Evolutionary conservation across 2,797 vertebrate species (phyloP).

Genomic region (Atherinosoma microstoma): DNA sequence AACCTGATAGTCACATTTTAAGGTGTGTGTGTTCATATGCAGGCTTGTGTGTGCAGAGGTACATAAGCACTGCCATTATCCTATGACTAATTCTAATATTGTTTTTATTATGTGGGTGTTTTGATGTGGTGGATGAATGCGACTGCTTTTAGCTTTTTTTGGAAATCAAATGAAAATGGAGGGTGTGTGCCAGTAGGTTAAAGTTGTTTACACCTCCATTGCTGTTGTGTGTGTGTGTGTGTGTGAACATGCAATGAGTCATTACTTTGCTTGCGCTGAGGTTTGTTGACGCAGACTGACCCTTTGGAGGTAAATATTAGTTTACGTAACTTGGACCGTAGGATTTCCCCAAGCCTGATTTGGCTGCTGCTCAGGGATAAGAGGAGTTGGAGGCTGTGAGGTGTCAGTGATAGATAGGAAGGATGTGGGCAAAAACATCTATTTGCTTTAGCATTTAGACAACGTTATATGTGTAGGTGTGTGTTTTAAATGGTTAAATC

Average conservation of each 20-base stretch:
- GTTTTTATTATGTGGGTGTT: conserved; percentile 58
- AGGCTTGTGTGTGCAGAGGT: conserved; percentile 16
- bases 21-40: background rate
- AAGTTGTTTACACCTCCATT: conserved; percentile 31
- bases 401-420: conserved; percentile 10
- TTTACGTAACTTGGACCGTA: conserved; percentile 37
- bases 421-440: conserved; percentile 38
- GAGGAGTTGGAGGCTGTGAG: conserved; percentile 31
- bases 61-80: conserved; percentile 37
- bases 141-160: conserved; percentile 46
- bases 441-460: conserved; percentile 18
- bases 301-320: conserved; percentile 23
- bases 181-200: conserved; percentile 17
- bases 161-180: conserved; percentile 38
- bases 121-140: conserved; percentile 39
- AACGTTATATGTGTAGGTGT: conserved; percentile 9
- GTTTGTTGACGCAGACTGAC: conserved; percentile 25
- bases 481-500: conserved; percentile 16
- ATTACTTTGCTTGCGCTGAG: conserved; percentile 58
- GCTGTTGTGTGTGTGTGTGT: conserved; percentile 19
- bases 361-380: conserved; percentile 11
- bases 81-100: conserved; percentile 46
- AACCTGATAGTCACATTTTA: conserved; percentile 35
- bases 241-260: conserved; percentile 54
- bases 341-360: conserved; percentile 41